phyloP scores from a whole-genome alignment of 2,113 vertebrate species.

The Gymnobelideus leadbeateri region DNA sequence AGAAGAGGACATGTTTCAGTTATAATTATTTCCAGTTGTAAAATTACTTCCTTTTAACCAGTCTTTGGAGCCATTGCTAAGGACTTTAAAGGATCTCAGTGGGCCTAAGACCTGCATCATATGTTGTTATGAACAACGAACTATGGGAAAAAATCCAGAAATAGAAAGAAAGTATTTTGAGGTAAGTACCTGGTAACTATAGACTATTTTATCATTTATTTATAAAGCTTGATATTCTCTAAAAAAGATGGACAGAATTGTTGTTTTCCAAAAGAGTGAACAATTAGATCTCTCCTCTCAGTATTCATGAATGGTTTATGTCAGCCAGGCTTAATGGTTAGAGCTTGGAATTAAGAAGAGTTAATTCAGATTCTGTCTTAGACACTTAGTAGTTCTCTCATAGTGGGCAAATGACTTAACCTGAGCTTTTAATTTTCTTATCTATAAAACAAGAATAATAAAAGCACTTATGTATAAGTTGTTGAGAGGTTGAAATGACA shows the following conservation, averaged over 20 bases:
- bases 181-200: slow-evolving; percentile 81
- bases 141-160: slow-evolving; percentile 94
- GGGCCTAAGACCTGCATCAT: slow-evolving; percentile 92
- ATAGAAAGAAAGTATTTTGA: slow-evolving; percentile 95
- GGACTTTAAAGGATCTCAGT: slow-evolving; percentile 91
- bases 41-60: slow-evolving; percentile 76
- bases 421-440: not conserved
- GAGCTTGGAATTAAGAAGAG: not conserved
- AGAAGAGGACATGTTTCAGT: not conserved
- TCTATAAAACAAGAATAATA: not conserved
- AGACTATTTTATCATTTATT: not conserved
- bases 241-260: not conserved
- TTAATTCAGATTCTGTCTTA: not conserved
- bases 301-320: not conserved
- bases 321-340: not conserved
- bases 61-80: slow-evolving; percentile 93
- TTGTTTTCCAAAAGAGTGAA: not conserved
- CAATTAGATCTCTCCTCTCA: not conserved
- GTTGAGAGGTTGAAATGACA: not conserved
- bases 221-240: not conserved
- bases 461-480: not conserved
- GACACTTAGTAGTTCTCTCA: not conserved
- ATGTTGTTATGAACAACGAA: slow-evolving; percentile 97
- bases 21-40: not conserved
- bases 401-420: not conserved